These are phyloP conservation scores for Accipiter virgatus DNA, from an alignment of 2,113 vertebrate genomes.

Conservation along the genomic window DNA sequence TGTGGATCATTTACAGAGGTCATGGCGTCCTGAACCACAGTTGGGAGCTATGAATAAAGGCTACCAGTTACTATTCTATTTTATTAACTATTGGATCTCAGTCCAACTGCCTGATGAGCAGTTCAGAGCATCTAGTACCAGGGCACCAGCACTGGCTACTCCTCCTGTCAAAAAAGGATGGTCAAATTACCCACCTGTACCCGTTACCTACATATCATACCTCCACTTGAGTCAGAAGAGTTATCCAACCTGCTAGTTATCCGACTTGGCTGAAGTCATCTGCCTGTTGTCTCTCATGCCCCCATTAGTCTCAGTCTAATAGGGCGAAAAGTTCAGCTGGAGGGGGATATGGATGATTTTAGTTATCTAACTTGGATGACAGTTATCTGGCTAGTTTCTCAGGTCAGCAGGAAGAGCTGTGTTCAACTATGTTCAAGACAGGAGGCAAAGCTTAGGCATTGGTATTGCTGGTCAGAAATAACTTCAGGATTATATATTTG, in stretches of 20 bases:
- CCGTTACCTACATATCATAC: no score
- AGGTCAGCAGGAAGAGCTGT: background rate
- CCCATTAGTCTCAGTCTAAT: background rate
- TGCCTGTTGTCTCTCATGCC: background rate
- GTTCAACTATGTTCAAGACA: background rate
- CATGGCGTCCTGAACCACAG: background rate
- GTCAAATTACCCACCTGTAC: no score
- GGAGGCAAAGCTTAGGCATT: background rate
- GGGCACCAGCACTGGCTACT: fast-evolving
- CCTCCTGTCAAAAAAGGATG: background rate
- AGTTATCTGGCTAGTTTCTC: background rate
- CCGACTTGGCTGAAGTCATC: background rate
- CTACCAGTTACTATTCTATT: fast-evolving
- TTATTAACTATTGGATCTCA: background rate
- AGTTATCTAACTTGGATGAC: background rate
- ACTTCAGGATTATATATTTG: background rate
- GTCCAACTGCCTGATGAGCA: background rate
- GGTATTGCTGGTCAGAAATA: background rate
- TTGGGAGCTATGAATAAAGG: background rate
- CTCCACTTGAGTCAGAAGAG: no score
- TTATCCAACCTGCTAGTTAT: background rate
- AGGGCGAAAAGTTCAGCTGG: no score
- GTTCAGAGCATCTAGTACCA: background rate
- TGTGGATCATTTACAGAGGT: background rate
- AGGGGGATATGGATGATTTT: background rate